These are phyloP conservation scores for Odobenus rosmarus DNA, from an alignment of 2,113 vertebrate species.

Conservation along the genomic window DNA sequence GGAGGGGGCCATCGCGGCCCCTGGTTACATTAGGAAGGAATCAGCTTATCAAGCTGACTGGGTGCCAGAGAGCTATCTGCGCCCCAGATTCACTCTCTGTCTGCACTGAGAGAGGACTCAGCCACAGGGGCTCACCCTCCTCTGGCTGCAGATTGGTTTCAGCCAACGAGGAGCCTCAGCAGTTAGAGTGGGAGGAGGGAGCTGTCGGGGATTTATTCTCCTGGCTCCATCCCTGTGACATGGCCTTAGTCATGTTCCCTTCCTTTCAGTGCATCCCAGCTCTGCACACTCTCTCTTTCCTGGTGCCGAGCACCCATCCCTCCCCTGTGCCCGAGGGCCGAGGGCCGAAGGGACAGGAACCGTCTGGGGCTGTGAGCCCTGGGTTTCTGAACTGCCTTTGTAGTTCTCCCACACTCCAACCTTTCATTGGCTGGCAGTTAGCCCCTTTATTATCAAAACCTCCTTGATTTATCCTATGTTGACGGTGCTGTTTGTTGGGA, in stretches of 20 bases:
- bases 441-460: background rate
- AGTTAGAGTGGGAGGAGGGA: background rate
- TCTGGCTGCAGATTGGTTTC: background rate
- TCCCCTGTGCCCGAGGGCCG: background rate
- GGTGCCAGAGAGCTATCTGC: background rate
- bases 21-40: background rate
- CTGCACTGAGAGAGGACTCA: background rate
- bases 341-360: background rate
- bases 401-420: background rate
- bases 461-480: background rate
- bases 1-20: fast-evolving
- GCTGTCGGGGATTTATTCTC: background rate
- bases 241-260: background rate
- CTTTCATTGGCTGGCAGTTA: background rate
- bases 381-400: background rate
- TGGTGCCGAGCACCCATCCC: background rate
- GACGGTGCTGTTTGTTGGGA: background rate
- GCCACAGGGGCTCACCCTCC: background rate
- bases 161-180: background rate
- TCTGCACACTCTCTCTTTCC: background rate
- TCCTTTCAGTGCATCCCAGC: background rate
- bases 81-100: background rate
- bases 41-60: background rate
- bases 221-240: background rate
- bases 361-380: background rate